A percentile compares a stretch with the other conserved stretches of the same genome.
These are phyloP conservation scores for Peucedramus taeniatus DNA, from an alignment of 2,113 vertebrate species.

Conservation along the genomic window DNA sequence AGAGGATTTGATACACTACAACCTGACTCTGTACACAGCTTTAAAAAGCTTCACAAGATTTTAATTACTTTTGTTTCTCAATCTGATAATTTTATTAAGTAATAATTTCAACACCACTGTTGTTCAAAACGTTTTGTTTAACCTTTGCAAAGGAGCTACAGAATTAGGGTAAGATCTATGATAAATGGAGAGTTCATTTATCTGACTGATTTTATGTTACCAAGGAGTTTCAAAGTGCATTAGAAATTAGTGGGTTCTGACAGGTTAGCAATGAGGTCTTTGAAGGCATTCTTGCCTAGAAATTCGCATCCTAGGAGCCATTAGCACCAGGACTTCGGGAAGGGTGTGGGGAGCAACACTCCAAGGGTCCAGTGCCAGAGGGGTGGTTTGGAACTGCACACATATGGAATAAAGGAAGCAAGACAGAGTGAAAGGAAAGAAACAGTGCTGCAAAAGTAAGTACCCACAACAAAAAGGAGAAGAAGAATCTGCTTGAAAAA, in stretches of 20 bases:
- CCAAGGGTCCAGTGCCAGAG: not conserved
- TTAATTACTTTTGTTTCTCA: not conserved
- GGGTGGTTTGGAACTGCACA: not conserved
- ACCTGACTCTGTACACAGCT: not conserved
- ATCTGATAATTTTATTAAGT: not conserved
- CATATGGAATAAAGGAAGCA: not conserved
- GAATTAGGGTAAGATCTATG: not conserved
- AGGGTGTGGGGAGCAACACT: not conserved
- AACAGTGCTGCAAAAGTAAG: not conserved
- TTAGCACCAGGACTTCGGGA: not conserved
- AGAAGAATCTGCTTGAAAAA: not conserved
- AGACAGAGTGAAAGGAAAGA: accelerated
- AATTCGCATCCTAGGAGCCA: not conserved
- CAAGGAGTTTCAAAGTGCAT: not conserved
- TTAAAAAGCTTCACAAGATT: not conserved
- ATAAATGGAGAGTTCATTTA: not conserved
- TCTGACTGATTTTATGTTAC: not conserved
- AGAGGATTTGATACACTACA: not conserved
- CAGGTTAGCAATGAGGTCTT: not conserved
- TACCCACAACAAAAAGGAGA: not conserved
- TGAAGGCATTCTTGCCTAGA: not conserved
- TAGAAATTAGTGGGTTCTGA: not conserved
- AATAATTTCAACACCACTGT: not conserved
- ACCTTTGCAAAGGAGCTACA: accelerated
- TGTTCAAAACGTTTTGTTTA: not conserved